phyloP scores from a whole-genome alignment of 2,797 vertebrate species.

The Carduelis carduelis region DNA sequence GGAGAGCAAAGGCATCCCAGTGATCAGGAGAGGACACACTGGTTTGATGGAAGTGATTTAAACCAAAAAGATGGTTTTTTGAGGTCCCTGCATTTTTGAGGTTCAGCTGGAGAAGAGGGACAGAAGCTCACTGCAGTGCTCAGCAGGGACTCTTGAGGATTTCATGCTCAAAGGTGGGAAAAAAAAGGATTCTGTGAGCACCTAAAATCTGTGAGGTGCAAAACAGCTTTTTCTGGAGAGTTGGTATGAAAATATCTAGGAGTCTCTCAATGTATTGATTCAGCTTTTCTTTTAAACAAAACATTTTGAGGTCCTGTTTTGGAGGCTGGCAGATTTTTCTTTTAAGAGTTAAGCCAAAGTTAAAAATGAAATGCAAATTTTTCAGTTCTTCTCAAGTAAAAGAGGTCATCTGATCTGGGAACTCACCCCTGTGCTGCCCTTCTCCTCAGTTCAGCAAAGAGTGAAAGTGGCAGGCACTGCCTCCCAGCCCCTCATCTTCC shows the following conservation, averaged over 20 bases:
- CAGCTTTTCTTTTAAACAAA: not conserved
- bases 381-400: not conserved
- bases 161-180: not conserved
- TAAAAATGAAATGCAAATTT: conserved; percentile 7
- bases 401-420: not conserved
- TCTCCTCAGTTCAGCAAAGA: not conserved
- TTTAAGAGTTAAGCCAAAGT: not conserved
- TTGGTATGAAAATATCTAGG: not conserved
- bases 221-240: not conserved
- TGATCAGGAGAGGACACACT: not conserved
- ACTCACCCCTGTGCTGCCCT: not conserved
- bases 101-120: not conserved
- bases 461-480: not conserved
- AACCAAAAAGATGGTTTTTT: not conserved
- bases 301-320: not conserved
- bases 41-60: not conserved
- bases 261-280: not conserved
- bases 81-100: not conserved
- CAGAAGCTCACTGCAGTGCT: not conserved
- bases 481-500: not conserved
- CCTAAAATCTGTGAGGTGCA: not conserved
- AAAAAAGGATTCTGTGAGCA: not conserved
- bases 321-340: not conserved
- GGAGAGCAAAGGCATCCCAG: conserved; percentile 4
- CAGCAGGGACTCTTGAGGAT: not conserved